These are phyloP conservation scores for Hirundichthys speculiger DNA, from an alignment of 2,113 vertebrate species.

Conservation along the genomic window DNA sequence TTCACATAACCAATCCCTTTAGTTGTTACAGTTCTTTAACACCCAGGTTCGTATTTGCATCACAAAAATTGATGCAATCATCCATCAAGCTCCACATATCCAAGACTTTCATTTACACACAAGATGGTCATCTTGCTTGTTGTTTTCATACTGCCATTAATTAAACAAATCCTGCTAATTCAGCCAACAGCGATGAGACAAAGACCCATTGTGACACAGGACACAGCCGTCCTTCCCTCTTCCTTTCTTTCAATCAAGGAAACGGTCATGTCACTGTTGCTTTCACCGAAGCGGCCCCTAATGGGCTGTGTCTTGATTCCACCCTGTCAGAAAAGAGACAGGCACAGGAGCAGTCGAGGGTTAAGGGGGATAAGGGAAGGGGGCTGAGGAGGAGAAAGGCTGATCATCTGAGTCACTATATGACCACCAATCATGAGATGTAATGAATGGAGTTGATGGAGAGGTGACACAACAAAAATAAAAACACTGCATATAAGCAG, in stretches of 20 bases:
- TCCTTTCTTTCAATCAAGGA: constrained; percentile 72
- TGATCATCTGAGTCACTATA: constrained; percentile 22
- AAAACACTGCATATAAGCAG: not conserved
- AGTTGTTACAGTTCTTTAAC: not conserved
- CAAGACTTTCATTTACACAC: constrained; percentile 18
- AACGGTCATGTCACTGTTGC: constrained; percentile 68
- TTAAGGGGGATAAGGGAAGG: constrained; percentile 13
- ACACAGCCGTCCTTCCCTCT: constrained; percentile 60
- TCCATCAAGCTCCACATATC: not conserved
- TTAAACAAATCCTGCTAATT: constrained; percentile 80
- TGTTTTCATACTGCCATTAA: constrained; percentile 60
- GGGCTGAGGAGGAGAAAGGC: constrained; percentile 5
- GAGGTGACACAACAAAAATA: constrained; percentile 26
- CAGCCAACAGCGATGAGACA: constrained; percentile 69
- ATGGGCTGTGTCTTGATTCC: constrained; percentile 60
- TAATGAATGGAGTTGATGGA: constrained; percentile 34
- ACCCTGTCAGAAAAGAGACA: constrained; percentile 41
- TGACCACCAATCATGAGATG: constrained; percentile 51
- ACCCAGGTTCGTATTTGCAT: no score
- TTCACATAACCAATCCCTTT: no score
- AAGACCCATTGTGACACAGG: constrained; percentile 74
- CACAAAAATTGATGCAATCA: not conserved
- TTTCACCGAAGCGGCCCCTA: constrained; percentile 63
- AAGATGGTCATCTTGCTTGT: constrained; percentile 32
- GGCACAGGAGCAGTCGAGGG: constrained; percentile 30